A percentile compares a stretch with the other conserved stretches of the same genome.
Conservation (phyloP, 2,797 vertebrate species). For the Phoebastria nigripes region DNA sequence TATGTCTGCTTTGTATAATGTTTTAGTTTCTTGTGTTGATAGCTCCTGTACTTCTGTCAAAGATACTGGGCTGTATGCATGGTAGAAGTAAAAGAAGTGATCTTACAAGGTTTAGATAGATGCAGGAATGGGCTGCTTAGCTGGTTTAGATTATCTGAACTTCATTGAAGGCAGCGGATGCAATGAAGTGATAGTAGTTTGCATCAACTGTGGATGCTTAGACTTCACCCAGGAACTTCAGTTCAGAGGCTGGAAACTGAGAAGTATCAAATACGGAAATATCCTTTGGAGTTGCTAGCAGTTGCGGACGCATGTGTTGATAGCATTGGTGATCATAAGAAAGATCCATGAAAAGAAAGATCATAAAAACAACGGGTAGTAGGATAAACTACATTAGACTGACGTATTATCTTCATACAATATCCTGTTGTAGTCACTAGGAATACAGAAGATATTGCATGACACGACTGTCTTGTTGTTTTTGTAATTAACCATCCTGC, state of each 20-base stretch:
- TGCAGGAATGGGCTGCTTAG: background rate
- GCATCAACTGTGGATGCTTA: background rate
- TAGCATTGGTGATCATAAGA: background rate
- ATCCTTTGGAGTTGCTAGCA: background rate
- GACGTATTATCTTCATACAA: background rate
- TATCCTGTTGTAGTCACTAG: background rate
- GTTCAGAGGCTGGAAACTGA: background rate
- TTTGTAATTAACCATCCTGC: background rate
- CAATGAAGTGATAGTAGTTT: background rate
- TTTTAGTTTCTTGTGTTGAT: background rate
- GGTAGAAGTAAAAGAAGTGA: background rate
- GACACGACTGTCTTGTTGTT: background rate
- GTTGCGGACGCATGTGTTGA: accelerated
- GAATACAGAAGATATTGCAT: background rate
- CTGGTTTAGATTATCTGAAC: background rate
- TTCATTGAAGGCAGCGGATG: background rate
- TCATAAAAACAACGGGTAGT: background rate
- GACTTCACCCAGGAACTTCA: background rate
- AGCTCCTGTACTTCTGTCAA: background rate
- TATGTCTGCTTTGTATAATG: background rate
- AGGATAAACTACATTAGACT: background rate
- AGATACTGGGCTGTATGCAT: background rate
- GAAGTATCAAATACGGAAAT: background rate
- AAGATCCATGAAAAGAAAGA: background rate
- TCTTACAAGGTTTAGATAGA: background rate